Evolutionary conservation across 2,888 invertebrate genomes (phyloP), one percentile per base, ranked within the genome.

Genomic region (Drosophila testacea): DNA sequence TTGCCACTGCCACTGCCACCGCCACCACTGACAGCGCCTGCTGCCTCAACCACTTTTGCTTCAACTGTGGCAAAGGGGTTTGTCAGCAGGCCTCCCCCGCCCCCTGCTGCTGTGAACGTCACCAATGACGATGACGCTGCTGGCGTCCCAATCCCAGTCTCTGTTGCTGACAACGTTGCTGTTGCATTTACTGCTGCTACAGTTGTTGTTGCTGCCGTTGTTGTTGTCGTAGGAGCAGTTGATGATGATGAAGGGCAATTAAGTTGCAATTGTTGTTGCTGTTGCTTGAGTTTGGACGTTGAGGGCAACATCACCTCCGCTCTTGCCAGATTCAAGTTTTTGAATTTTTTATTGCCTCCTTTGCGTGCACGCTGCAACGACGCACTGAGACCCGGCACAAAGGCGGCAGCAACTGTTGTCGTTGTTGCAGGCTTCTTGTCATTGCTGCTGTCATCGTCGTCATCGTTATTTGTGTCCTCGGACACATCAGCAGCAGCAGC

Each of bases 301-400:
- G 91, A 91, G 57, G 91, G 91, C 81, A 91, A 78, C 91, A 91
- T 91, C 59, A 91, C 89, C 79, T 91, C 91, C 57, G 80, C 83
- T 77, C 90, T 84, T 75, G 89, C 85, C 82, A 90, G 81, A 83
- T 90, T 91, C 79, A 91, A 85, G 81, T 91, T 91, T 83, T 91
- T 90, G 63, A 91, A 91, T 83, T 91, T 91, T 74, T 86, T 90
- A 83, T 88, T 90, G 79, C 88, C 77, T 59, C 80, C 77, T 61
- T 82, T 84, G 65, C 85, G 87, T 76, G 79, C 84, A 38, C 82
- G 81, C 54, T 87, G 87, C 62, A 88, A 65, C 39, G 81, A 73
- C 46, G 69, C 64, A 32, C 7, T 32, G 32, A 32, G 32, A 32
- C 32, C 32, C 7, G 32, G 32, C 32, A 32, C 32, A 63, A 70